These are phyloP conservation scores for Fopius arisanus DNA, from an alignment of 1,140 invertebrate genomes.

Conservation along the genomic window DNA sequence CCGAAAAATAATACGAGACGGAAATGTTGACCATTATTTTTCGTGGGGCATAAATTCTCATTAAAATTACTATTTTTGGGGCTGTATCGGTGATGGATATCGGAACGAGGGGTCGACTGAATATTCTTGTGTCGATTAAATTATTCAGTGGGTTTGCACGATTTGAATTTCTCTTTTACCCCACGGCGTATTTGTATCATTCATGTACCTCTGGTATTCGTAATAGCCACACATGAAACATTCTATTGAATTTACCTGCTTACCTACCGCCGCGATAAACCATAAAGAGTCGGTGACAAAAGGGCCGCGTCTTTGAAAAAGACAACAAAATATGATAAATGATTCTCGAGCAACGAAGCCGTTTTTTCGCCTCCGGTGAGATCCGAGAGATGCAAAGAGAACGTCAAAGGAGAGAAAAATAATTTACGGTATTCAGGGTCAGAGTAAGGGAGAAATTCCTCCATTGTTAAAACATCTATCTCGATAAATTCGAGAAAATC, in stretches of 20 bases:
- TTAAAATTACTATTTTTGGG: conserved; percentile 47
- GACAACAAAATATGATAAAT: conserved; percentile 59
- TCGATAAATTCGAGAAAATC: too few relatives aligned
- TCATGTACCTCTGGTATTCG: conserved; percentile 3
- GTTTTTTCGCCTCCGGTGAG: conserved; percentile 7
- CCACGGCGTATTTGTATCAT: background rate
- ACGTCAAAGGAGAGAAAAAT: conserved; percentile 12
- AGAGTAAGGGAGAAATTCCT: background rate
- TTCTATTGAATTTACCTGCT: conserved; percentile 33
- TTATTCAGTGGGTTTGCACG: background rate
- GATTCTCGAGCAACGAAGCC: conserved; percentile 35
- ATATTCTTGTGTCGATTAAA: background rate
- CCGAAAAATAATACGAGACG: conserved; percentile 63
- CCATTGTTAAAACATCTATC: background rate
- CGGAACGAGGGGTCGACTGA: too few relatives aligned
- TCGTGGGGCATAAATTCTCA: conserved; percentile 41
- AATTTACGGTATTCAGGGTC: background rate
- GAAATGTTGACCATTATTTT: conserved; percentile 47
- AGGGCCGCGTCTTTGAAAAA: conserved; percentile 49
- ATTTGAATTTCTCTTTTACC: too few relatives aligned
- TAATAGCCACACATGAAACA: conserved; percentile 4
- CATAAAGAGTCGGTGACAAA: conserved; percentile 55
- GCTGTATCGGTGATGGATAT: background rate
- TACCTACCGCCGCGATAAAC: conserved; percentile 54
- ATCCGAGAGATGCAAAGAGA: background rate